Percentiles rank a stretch among this genome's conserved stretches.
These are phyloP conservation scores for Hydractinia symbiolongicarpus DNA, from an alignment of 30 jellyfish, hydroid and myxozoan species.

Conservation along the genomic window DNA sequence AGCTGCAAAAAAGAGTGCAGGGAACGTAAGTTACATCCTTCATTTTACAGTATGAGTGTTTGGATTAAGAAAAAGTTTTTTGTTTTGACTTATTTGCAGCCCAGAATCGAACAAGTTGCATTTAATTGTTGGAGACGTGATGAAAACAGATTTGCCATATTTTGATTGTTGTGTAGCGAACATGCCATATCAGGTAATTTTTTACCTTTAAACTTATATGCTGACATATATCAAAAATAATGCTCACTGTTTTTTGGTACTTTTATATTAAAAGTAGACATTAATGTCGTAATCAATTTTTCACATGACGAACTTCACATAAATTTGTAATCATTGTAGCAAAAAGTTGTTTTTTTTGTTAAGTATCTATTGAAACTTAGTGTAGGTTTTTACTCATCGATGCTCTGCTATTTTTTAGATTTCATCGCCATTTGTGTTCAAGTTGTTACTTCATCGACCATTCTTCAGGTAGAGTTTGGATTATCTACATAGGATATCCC, in stretches of 20 bases:
- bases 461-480: constrained; percentile 57
- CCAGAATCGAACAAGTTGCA: constrained; percentile 64
- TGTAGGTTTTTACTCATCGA: too few species aligned
- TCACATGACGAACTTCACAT: too few species aligned
- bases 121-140: constrained; percentile 85
- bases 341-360: too few species aligned
- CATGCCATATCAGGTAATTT: constrained; percentile 93
- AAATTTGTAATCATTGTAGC: too few species aligned
- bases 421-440: constrained; percentile 96
- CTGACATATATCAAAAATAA: too few species aligned
- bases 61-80: not conserved
- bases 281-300: too few species aligned
- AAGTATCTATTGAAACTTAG: too few species aligned
- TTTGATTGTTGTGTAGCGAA: constrained; percentile 98
- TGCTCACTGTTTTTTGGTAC: too few species aligned
- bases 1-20: constrained; percentile 83
- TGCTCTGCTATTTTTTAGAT: constrained; percentile 32
- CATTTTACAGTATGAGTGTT: not conserved
- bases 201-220: too few species aligned
- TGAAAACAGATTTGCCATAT: constrained; percentile 91
- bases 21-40: constrained; percentile 57
- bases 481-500: not conserved
- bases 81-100: constrained; percentile 4
- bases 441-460: constrained; percentile 87
- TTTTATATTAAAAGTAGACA: too few species aligned